Evolutionary conservation across 2,113 vertebrate species (phyloP).

Genomic region (western clawed frog (Xenopus tropicalis)): DNA sequence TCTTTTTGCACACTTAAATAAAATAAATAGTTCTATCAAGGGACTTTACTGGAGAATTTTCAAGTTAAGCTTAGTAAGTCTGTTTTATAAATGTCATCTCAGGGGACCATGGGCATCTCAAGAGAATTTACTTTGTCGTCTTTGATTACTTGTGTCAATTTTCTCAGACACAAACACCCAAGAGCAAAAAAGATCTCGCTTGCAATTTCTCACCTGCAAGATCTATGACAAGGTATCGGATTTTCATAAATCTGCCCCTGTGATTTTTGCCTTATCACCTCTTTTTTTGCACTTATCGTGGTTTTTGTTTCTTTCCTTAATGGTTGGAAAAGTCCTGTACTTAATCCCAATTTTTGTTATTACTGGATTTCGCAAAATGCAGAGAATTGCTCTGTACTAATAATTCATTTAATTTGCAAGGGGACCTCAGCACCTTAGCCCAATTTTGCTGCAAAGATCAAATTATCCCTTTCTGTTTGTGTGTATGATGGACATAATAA

Average conservation of each 20-base stretch:
- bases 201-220: too few relatives aligned
- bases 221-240: too few relatives aligned
- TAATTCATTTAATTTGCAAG: constrained; percentile 27
- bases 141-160: too few relatives aligned
- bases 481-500: constrained; percentile 38
- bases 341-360: constrained; percentile 14
- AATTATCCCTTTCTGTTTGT: constrained; percentile 39
- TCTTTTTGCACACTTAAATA: too few relatives aligned
- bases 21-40: too few relatives aligned
- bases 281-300: constrained; percentile 20
- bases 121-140: too few relatives aligned
- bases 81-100: too few relatives aligned
- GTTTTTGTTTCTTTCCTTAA: constrained; percentile 9
- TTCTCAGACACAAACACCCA: too few relatives aligned
- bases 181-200: too few relatives aligned
- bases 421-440: constrained; percentile 36
- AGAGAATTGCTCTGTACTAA: constrained; percentile 9
- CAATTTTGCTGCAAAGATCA: constrained; percentile 33
- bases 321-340: constrained; percentile 1
- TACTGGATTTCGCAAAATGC: not conserved
- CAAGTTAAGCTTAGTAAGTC: too few relatives aligned
- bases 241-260: not conserved
- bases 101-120: too few relatives aligned
- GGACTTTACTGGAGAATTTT: too few relatives aligned
- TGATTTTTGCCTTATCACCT: not conserved